These are phyloP conservation scores for Hipposideros armiger DNA, from an alignment of 2,113 vertebrate species.

Conservation along the genomic window DNA sequence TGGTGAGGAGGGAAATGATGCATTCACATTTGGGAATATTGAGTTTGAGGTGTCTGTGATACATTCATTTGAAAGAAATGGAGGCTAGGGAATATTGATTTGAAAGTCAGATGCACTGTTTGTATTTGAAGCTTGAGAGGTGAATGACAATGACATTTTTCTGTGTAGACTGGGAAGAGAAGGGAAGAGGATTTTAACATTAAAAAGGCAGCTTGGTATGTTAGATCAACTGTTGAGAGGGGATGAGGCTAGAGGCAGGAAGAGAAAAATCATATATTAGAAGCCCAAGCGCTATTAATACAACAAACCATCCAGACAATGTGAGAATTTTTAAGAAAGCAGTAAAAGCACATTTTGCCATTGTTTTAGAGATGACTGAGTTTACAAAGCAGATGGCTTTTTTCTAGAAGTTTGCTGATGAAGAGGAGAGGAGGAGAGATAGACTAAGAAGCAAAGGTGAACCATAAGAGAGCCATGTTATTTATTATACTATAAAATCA, in stretches of 20 bases:
- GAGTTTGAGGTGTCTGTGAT: background rate
- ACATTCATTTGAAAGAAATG: slow-evolving; percentile 40
- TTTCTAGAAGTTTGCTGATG: background rate
- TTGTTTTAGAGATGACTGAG: slow-evolving; percentile 36
- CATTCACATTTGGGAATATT: background rate
- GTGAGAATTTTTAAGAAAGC: slow-evolving; percentile 55
- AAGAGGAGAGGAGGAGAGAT: background rate
- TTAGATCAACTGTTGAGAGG: slow-evolving; percentile 20
- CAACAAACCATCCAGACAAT: slow-evolving; percentile 58
- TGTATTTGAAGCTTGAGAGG: background rate
- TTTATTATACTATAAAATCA: background rate
- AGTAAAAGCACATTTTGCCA: background rate
- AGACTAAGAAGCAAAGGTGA: background rate
- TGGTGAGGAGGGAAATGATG: background rate
- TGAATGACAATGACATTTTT: slow-evolving; percentile 26
- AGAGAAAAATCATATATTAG: slow-evolving; percentile 27
- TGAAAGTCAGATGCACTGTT: slow-evolving; percentile 22
- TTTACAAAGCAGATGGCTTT: background rate
- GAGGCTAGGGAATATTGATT: slow-evolving; percentile 23
- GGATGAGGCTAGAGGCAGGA: background rate
- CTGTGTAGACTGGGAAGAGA: background rate
- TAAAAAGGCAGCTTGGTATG: background rate
- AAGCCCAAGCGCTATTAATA: slow-evolving; percentile 58
- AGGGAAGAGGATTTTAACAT: background rate
- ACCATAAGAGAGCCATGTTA: background rate